Conservation (phyloP, 1,140 invertebrate species). For the Drosophila parvula region DNA sequence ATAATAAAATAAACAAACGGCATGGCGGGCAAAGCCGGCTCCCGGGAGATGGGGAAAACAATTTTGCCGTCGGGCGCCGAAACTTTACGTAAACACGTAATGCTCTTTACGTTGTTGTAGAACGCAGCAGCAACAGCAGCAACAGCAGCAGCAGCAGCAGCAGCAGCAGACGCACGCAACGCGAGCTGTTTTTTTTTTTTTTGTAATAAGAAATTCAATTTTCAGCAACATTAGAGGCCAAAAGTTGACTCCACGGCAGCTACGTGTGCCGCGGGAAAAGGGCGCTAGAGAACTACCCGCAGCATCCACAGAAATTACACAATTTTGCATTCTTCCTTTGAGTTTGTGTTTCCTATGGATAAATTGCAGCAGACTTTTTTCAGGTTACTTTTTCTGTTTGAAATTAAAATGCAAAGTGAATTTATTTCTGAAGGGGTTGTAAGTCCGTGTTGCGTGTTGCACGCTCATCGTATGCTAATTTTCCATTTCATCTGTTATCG, state of each 20-base stretch:
- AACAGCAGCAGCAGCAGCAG: constrained; percentile 25
- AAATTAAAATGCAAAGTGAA: constrained; percentile 61
- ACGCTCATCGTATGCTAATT: constrained; percentile 56
- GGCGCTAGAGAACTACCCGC: constrained; percentile 5
- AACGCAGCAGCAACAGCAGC: constrained; percentile 23
- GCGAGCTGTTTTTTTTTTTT: constrained; percentile 52
- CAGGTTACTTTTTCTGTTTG: constrained; percentile 20
- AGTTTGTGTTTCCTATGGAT: constrained; percentile 29
- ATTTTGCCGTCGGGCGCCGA: constrained; percentile 68
- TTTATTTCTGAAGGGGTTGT: constrained; percentile 31
- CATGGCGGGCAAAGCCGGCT: constrained; percentile 7
- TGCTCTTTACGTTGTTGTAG: constrained; percentile 46
- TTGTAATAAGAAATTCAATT: constrained; percentile 81
- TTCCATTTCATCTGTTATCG: constrained; percentile 41
- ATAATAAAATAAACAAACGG: constrained; percentile 73
- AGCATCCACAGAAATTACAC: constrained; percentile 60
- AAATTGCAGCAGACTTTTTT: constrained; percentile 55
- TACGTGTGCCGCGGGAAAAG: constrained; percentile 57
- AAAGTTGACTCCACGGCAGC: constrained; percentile 54
- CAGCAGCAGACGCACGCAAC: constrained; percentile 24
- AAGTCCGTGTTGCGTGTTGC: constrained; percentile 19
- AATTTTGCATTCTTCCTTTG: constrained; percentile 49
- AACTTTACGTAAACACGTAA: constrained; percentile 76
- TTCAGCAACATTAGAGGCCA: constrained; percentile 80
- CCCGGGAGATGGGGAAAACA: constrained; percentile 40